phyloP scores from a whole-genome alignment of 2,797 vertebrate species.

The Melanotaenia trifasciata region DNA sequence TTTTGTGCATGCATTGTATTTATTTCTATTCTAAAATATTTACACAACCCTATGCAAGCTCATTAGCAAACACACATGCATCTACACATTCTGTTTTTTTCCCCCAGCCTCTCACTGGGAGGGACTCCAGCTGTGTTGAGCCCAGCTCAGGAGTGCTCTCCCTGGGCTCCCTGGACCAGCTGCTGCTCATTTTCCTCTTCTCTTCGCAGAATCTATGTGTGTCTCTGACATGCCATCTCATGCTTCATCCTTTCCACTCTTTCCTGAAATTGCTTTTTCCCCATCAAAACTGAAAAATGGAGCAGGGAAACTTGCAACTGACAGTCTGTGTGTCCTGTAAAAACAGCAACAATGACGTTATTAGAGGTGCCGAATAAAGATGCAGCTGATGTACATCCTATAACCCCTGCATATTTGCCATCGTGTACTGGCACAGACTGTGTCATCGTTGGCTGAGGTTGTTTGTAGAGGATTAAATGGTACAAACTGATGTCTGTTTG shows the following conservation, averaged over 20 bases:
- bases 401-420: slow-evolving; percentile 17
- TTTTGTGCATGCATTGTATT: background rate
- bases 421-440: slow-evolving; percentile 22
- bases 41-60: background rate
- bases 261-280: slow-evolving; percentile 16
- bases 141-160: slow-evolving; percentile 61
- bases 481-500: slow-evolving; percentile 12
- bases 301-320: slow-evolving; percentile 35
- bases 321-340: slow-evolving; percentile 36
- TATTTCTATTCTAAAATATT: background rate
- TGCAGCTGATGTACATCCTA: slow-evolving; percentile 20
- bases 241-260: slow-evolving; percentile 32
- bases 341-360: slow-evolving; percentile 54
- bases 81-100: slow-evolving; percentile 27
- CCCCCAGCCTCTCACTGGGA: slow-evolving; percentile 28
- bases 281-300: slow-evolving; percentile 17
- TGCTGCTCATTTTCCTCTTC: slow-evolving; percentile 35
- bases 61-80: slow-evolving; percentile 25
- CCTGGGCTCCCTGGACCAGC: slow-evolving; percentile 54
- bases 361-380: slow-evolving; percentile 31
- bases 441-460: slow-evolving; percentile 32
- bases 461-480: slow-evolving; percentile 20
- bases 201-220: slow-evolving; percentile 18
- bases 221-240: slow-evolving; percentile 35
- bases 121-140: slow-evolving; percentile 61